Conservation (phyloP, 2,888 invertebrate species). For the Latrodectus elegans region DNA sequence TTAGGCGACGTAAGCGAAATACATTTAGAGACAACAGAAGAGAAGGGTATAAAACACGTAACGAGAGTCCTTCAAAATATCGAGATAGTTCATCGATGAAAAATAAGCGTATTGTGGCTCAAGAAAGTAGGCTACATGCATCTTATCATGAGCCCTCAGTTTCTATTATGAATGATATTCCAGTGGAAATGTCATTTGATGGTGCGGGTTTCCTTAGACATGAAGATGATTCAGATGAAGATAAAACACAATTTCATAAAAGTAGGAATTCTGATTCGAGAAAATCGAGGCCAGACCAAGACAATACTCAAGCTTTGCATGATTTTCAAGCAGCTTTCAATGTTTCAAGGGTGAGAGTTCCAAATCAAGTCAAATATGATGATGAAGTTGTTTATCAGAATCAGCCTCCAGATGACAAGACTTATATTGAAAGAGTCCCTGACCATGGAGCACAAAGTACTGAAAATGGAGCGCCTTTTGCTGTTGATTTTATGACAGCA, state of each 20-base stretch:
- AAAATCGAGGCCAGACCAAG: neutral
- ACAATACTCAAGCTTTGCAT: constrained; percentile 19
- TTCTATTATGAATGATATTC: constrained; percentile 57
- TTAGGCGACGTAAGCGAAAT: constrained; percentile 21
- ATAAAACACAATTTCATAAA: neutral
- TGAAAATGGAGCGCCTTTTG: constrained; percentile 29
- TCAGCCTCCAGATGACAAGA: neutral
- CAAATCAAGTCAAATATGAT: constrained; percentile 38
- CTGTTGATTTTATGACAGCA: constrained; percentile 42
- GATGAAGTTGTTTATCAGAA: constrained; percentile 35
- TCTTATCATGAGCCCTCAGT: constrained; percentile 56
- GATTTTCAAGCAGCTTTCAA: constrained; percentile 56
- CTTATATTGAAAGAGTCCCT: neutral
- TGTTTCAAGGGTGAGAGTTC: constrained; percentile 7
- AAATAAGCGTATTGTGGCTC: neutral
- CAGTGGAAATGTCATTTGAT: constrained; percentile 60
- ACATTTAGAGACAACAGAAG: neutral
- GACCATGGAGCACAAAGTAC: constrained; percentile 48
- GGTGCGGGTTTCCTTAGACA: constrained; percentile 64
- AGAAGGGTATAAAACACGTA: no score
- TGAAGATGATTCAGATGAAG: constrained; percentile 41
- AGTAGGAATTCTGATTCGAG: constrained; percentile 2
- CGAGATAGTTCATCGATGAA: constrained; percentile 1
- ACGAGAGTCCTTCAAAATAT: neutral
- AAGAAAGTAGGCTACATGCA: constrained; percentile 37